phyloP scores from a whole-genome alignment of 2,797 vertebrate genomes.

The Rallus crepitans region DNA sequence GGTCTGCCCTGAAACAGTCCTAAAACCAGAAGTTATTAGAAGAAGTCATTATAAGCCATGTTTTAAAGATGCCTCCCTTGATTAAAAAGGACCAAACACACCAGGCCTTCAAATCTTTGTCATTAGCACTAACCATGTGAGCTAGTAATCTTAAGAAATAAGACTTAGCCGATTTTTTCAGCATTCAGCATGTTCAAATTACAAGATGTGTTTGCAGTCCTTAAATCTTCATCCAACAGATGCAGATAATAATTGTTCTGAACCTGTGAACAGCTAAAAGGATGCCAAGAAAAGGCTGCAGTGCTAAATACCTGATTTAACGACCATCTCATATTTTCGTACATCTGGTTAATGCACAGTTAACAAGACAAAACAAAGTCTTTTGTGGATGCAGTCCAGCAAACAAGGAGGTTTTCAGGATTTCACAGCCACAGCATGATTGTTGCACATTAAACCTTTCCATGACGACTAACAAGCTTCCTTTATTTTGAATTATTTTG shows the following conservation, averaged over 20 bases:
- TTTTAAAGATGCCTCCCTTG: not conserved
- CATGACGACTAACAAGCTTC: not conserved
- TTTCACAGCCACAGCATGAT: not conserved
- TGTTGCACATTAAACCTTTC: not conserved
- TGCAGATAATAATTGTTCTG: not conserved
- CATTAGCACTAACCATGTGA: not conserved
- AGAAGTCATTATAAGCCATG: not conserved
- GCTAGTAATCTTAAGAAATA: not conserved
- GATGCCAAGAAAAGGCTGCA: not conserved
- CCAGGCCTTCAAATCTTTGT: not conserved
- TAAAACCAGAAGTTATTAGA: not conserved
- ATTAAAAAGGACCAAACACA: not conserved
- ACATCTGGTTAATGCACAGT: not conserved
- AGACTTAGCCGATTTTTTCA: not conserved
- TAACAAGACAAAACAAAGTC: not conserved
- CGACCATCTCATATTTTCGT: not conserved
- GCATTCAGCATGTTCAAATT: not conserved
- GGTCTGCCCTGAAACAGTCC: not conserved
- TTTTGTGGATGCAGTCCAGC: not conserved
- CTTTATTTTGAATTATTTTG: not conserved
- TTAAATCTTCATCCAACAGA: not conserved
- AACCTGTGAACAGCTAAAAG: not conserved
- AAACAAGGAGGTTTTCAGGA: not conserved
- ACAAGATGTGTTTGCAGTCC: not conserved
- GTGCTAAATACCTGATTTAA: slow-evolving; percentile 6